Evolutionary conservation across 2,888 invertebrate genomes (phyloP).

Genomic region (Linyphia triangularis): DNA sequence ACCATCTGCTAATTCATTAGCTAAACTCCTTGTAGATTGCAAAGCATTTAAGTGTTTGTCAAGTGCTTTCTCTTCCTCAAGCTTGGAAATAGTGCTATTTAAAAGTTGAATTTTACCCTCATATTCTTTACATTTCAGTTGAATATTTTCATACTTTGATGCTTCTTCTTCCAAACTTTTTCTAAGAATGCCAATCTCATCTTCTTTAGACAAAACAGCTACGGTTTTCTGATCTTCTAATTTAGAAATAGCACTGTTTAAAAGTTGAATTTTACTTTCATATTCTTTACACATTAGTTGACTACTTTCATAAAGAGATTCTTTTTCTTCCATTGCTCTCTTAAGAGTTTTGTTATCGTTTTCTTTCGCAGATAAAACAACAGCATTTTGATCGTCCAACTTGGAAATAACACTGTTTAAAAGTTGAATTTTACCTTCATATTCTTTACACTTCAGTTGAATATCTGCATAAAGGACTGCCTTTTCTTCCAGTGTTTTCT

Average conservation of each 20-base stretch:
- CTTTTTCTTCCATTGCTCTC: too few relatives aligned
- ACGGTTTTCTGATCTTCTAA: background rate
- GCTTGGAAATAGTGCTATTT: slow-evolving; percentile 12
- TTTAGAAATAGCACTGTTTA: slow-evolving; percentile 8
- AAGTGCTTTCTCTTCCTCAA: slow-evolving; percentile 27
- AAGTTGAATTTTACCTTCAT: background rate
- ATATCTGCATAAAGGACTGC: too few relatives aligned
- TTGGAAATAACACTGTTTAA: slow-evolving; percentile 17
- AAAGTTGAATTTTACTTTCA: background rate
- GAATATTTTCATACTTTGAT: background rate
- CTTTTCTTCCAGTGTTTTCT: too few relatives aligned
- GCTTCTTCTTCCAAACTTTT: background rate
- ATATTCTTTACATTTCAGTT: slow-evolving; percentile 12
- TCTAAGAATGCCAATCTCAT: background rate
- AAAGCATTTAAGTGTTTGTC: background rate
- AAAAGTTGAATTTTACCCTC: slow-evolving; percentile 27
- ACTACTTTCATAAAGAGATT: too few relatives aligned
- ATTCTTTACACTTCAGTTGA: background rate
- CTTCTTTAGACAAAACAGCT: slow-evolving; percentile 3
- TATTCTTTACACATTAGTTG: background rate
- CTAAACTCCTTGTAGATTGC: background rate
- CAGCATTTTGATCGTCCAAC: too few relatives aligned
- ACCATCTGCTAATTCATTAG: background rate
- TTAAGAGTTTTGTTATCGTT: too few relatives aligned
- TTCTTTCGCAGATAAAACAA: too few relatives aligned